Conservation (phyloP, 2,888 invertebrate genomes). For the Andrena chrysosceles region DNA sequence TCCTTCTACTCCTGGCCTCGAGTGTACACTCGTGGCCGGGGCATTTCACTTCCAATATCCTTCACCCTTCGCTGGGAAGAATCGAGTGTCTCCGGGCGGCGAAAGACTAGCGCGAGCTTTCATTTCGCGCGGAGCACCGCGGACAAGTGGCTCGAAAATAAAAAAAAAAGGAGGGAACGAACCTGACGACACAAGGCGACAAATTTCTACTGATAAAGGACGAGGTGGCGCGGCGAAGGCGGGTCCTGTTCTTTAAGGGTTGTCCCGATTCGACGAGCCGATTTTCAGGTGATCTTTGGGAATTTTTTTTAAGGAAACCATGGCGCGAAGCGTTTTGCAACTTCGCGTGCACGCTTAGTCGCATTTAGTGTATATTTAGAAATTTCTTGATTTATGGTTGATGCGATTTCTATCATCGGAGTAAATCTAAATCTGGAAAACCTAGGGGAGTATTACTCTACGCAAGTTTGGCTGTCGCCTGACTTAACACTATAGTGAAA, state of each 20-base stretch:
- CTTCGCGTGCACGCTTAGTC: no score
- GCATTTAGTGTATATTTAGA: no score
- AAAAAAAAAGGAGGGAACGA: not conserved
- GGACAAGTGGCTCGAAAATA: conserved; percentile 49
- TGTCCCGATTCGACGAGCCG: no score
- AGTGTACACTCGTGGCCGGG: conserved; percentile 52
- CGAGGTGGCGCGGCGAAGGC: not conserved
- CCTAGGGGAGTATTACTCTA: no score
- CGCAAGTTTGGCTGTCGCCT: no score
- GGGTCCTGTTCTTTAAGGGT: not conserved
- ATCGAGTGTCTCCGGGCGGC: conserved; percentile 55
- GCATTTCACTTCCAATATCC: conserved; percentile 62
- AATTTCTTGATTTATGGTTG: no score
- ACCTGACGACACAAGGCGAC: not conserved
- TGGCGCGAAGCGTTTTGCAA: no score
- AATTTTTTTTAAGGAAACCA: no score
- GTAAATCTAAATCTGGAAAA: no score
- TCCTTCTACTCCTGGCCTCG: conserved; percentile 51
- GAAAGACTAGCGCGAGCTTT: conserved; percentile 53
- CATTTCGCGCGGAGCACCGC: conserved; percentile 47
- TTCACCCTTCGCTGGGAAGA: conserved; percentile 44
- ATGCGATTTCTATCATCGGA: no score
- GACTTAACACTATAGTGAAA: no score
- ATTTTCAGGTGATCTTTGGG: no score
- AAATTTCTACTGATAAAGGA: conserved; percentile 11